Percentiles rank a stretch among this genome's conserved stretches.
These are phyloP conservation scores for Cettia cetti DNA, from an alignment of 2,113 vertebrate genomes.

Conservation along the genomic window DNA sequence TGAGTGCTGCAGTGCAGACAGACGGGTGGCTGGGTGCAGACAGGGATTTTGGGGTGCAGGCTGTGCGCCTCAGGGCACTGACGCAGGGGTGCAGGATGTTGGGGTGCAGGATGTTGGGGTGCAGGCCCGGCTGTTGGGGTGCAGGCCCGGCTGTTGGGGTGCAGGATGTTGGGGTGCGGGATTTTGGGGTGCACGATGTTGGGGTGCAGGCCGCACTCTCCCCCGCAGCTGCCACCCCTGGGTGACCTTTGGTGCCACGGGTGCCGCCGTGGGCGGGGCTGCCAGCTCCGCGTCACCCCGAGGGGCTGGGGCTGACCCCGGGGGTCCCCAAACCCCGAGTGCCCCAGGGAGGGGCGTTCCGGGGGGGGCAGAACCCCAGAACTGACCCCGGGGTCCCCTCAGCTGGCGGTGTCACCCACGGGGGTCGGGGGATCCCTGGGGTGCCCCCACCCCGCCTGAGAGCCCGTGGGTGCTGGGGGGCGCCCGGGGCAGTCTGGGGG, in stretches of 20 bases:
- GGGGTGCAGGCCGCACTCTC: neutral
- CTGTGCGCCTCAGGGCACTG: neutral
- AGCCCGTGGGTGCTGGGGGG: neutral
- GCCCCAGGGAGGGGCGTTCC: neutral
- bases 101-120: neutral
- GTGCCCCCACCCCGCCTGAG: neutral
- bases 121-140: neutral
- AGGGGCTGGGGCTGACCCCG: neutral
- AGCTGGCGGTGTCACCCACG: neutral
- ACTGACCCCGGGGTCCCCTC: neutral
- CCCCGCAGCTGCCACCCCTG: neutral
- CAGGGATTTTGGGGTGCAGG: accelerated
- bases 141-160: neutral
- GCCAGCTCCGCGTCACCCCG: neutral
- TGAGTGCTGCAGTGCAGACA: no score
- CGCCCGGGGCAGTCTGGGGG: neutral
- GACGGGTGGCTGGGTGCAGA: no score
- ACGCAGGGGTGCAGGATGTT: no score
- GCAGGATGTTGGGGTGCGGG: no score
- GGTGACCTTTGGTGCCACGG: neutral
- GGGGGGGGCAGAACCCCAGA: neutral
- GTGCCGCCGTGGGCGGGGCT: neutral
- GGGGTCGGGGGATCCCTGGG: neutral
- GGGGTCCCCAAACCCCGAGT: neutral
- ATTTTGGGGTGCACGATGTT: neutral